phyloP scores from a whole-genome alignment of 2,113 vertebrate genomes.

The Hemiprocne comata region DNA sequence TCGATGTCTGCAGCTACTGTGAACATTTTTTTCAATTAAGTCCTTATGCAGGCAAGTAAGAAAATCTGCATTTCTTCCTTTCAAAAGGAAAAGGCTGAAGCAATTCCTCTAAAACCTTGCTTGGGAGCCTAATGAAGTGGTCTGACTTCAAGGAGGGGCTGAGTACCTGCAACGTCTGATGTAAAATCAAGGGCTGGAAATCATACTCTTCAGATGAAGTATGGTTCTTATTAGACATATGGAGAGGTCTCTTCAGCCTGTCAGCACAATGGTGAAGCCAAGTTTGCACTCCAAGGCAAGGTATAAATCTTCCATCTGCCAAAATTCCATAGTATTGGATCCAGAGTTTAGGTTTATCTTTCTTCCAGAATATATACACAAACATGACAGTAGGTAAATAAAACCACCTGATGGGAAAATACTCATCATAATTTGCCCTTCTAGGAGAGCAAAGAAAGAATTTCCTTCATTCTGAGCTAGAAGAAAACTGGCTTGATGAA shows the following conservation, averaged over 20 bases:
- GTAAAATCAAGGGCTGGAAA: not conserved
- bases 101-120: not conserved
- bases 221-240: not conserved
- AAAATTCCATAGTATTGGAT: not conserved
- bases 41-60: not conserved
- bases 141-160: not conserved
- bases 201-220: not conserved
- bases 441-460: not conserved
- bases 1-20: not conserved
- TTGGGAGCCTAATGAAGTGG: not conserved
- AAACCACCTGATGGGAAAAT: conserved; percentile 16
- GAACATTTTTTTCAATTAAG: not conserved
- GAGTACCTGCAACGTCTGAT: not conserved
- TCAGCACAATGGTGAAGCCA: not conserved
- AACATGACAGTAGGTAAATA: conserved; percentile 2
- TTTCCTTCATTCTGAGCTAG: conserved; percentile 13
- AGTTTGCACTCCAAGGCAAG: not conserved
- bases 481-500: conserved; percentile 46
- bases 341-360: not conserved
- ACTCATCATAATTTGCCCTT: not conserved
- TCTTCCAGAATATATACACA: not conserved
- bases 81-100: not conserved
- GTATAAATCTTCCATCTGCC: not conserved
- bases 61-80: not conserved
- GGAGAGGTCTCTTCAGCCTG: not conserved